Base-by-base conservation (phyloP, 2,113 vertebrate species). In the Melanocharis versteri region DNA sequence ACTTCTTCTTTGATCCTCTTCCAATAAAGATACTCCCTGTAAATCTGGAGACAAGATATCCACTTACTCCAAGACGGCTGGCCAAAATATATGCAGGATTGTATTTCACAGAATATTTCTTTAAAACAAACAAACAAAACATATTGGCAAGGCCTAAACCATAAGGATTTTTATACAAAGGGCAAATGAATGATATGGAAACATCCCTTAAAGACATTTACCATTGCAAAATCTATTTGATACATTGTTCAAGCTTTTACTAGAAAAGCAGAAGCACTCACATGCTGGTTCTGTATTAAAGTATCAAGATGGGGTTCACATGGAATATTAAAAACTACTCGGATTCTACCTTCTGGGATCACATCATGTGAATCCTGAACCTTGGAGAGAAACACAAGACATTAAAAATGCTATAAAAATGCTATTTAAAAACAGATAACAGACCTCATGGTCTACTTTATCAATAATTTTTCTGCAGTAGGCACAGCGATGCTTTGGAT, bases 81-180 rank as follows among this genome's bases (percentile, higher is more conserved):
- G 99, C 99, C 98, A 99, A 98, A 73, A 99, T 70, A 83, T 99
- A 99, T 27, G 99, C 99, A 33, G 99, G 99, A 94, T 98, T 98
- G 98, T 99, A 99, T 97, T 99, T 99, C 98, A 99, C 98, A 64
- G 99, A 98, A 97, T 99, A 99, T 98, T 99, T 99, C 99, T 99
- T 96, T 70, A 98, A 97, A 97, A 93, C 96, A 94, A 97, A 94
- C 96, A 91, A 97, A 95, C 47, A 96, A 98, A 89, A 86, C 61
- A 96, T 15, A 94, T 64, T 80, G 72, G 50, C 60, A 92, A 66
- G 53, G 93, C 72, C 89, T 20, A 3, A 96, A 91, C 37, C 21
- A 61, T 30, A 76, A 77, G 40, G 20, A 40, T 51, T 87, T 84
- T 57, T 79, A 76, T 10, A 62, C 42, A 80, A 78, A 89, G 40